Base-by-base conservation (phyloP, 2,888 invertebrate genomes). In the Eupithecia inturbata region DNA sequence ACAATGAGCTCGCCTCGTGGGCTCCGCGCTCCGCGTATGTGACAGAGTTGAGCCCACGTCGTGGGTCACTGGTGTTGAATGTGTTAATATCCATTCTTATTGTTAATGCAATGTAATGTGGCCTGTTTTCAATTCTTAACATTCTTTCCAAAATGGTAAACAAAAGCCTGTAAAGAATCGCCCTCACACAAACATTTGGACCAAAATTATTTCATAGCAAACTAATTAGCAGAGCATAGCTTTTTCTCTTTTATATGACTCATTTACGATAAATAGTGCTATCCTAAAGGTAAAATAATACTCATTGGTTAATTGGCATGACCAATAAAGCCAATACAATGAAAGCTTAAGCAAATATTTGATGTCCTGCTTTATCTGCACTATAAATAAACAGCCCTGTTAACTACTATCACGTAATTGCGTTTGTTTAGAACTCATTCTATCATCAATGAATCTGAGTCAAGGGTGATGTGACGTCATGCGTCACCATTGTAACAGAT, bases 391-490 rank as follows among this genome's bases (percentile, higher is more conserved):
- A 53, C 31, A 68, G 7, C 33, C 36, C 49, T 62, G 70, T 71
- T 76, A 74, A 26, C 39, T 39, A 28, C 62, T 69, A 64, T 74
- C 67, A 36, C 9, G n/a, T 36, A 63, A 49, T 60, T 62, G 36
- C 5, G 16, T 72, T 75, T 67, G 67, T 69, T 75, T 41, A 75
- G 62, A 49, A 26, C 19, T 41, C 33, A 74, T 74, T 66, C 31
- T 71, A 70, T 64, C 45, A 19, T 45, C 19, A 66, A 74, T 73
- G 31, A 63, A 79, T 69, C 41, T 10, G 39, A 78, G 76, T 77
- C 78, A 78, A 79, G 78, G 76, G 71, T 71, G 70, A 63, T 75
- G n/a, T n/a, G 72, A 75, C 77, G 76, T 77, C 77, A 77, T 22
- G 12, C 60, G 28, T 9, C 39, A 57, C 31, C 19, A 49, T 67